Conservation (phyloP, 2,888 invertebrate genomes). For the Campaea margaritaria region DNA sequence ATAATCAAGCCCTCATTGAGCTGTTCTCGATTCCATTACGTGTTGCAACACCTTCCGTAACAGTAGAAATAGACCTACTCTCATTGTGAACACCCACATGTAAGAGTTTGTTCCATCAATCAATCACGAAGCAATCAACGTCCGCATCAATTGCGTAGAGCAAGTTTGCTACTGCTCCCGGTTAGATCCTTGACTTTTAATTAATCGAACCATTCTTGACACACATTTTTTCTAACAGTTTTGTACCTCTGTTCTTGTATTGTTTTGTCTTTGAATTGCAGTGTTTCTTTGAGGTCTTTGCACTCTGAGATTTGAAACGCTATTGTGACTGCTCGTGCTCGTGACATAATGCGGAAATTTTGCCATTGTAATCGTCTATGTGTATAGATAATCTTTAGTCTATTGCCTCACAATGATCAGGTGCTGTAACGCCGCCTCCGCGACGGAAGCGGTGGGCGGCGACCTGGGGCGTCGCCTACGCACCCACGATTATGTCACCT, state of each 20-base stretch:
- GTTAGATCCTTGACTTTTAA: conserved; percentile 37
- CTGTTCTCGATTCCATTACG: conserved; percentile 23
- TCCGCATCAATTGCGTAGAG: conserved; percentile 47
- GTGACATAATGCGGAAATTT: conserved; percentile 21
- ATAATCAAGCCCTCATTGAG: conserved; percentile 21
- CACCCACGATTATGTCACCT: conserved; percentile 74
- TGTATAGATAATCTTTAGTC: conserved; percentile 45
- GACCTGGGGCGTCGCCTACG: conserved; percentile 71
- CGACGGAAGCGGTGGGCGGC: conserved; percentile 81
- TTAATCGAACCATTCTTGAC: conserved; percentile 2
- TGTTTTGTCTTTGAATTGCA: not conserved
- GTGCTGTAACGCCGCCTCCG: conserved; percentile 73
- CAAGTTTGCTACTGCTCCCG: conserved; percentile 30
- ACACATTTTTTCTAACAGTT: not conserved
- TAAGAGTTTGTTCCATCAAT: conserved; percentile 55
- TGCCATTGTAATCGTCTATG: conserved; percentile 31
- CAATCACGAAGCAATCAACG: conserved; percentile 59
- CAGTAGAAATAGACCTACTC: conserved; percentile 52
- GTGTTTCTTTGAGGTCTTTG: conserved; percentile 5
- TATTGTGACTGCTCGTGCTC: not conserved
- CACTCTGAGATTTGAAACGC: not conserved
- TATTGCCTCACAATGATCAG: conserved; percentile 72
- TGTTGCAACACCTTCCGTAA: conserved; percentile 41
- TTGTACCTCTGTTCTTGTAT: not conserved
- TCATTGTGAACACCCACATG: conserved; percentile 59